phyloP scores from a whole-genome alignment of 30 jellyfish, hydroid and myxozoan genomes.

The Hydractinia echinata region DNA sequence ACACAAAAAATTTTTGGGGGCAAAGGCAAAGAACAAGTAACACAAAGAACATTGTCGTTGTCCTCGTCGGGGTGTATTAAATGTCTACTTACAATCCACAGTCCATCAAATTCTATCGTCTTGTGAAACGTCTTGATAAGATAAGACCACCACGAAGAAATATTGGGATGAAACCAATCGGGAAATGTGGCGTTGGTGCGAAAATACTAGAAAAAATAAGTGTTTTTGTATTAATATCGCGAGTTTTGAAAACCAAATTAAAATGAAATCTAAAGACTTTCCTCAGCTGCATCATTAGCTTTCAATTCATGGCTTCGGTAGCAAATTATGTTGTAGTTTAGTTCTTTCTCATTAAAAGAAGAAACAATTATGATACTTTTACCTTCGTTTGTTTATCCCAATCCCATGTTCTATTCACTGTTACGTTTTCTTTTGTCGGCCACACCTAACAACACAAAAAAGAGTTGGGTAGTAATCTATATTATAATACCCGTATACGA shows the following conservation, averaged over 20 bases:
- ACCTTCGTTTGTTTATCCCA: slow-evolving; percentile 83
- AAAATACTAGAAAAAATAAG: slow-evolving; percentile 43
- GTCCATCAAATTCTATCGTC: slow-evolving; percentile 77
- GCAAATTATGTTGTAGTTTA: too few species aligned
- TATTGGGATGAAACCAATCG: slow-evolving; percentile 81
- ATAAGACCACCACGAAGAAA: slow-evolving; percentile 60
- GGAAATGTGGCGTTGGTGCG: slow-evolving; percentile 92
- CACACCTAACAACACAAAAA: slow-evolving; percentile 50
- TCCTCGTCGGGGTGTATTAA: not conserved
- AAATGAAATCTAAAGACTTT: too few species aligned
- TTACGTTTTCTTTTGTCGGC: slow-evolving; percentile 78
- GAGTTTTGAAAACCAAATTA: too few species aligned
- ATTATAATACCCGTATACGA: too few species aligned
- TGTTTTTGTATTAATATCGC: too few species aligned
- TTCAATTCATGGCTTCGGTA: too few species aligned
- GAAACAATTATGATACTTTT: not conserved
- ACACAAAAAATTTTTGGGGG: too few species aligned
- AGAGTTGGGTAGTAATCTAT: not conserved
- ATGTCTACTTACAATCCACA: slow-evolving; percentile 76
- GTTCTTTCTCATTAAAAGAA: not conserved
- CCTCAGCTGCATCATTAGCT: too few species aligned
- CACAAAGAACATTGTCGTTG: too few species aligned
- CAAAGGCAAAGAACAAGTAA: too few species aligned
- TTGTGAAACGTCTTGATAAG: slow-evolving; percentile 54
- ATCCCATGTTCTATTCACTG: slow-evolving; percentile 51